Base-by-base conservation (phyloP, 1,140 invertebrate species). In the Zaprionus davidi region DNA sequence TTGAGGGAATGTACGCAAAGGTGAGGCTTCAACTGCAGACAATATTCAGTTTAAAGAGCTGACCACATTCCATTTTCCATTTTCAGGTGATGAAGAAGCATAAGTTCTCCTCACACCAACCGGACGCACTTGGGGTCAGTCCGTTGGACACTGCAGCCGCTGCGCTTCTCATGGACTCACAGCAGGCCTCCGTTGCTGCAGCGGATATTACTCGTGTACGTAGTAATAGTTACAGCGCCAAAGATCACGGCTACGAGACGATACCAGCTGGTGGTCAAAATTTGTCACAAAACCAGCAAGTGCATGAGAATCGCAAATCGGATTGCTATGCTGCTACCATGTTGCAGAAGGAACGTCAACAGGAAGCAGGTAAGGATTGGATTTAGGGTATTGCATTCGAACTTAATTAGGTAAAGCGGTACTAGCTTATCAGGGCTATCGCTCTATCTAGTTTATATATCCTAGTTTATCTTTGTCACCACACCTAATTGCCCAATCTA, bases 1-100 rank as follows among this genome's bases (percentile, higher is more conserved):
- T 97, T 1, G 97, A 98, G 83, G 97, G 97, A 78, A 97, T 97
- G 96, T 97, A 97, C 90, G 97, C 97, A 0, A 98, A 97, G 93
- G 97, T 97, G 73, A 68, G 28, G 26, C 0, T n/a, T 44, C 11
- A 38, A 17, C 36, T n/a, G 15, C 9, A 2, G 12, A 31, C 22
- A n/a, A 41, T 5, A 6, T 4, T 5, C 44, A 17, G n/a, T 20
- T 46, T 17, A 2, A 3, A 46, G 17, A 3, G 0, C n/a, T 17
- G 6, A 46, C 41, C 41, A 46, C n/a, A 31, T 13, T 9, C 22
- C 41, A 17, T 78, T 31, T 31, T 1, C 20, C 13, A 11, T 24
- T 12, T 63, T 9, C 60, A 92, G 92, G 92, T 93, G 3, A 92
- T 93, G 85, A 93, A 93, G 22, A 93, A 93, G 59, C 92, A 92